A percentile compares a stretch with the other conserved stretches of the same genome.
Conservation (phyloP, 2,113 vertebrate genomes). For the Prionailurus viverrinus region DNA sequence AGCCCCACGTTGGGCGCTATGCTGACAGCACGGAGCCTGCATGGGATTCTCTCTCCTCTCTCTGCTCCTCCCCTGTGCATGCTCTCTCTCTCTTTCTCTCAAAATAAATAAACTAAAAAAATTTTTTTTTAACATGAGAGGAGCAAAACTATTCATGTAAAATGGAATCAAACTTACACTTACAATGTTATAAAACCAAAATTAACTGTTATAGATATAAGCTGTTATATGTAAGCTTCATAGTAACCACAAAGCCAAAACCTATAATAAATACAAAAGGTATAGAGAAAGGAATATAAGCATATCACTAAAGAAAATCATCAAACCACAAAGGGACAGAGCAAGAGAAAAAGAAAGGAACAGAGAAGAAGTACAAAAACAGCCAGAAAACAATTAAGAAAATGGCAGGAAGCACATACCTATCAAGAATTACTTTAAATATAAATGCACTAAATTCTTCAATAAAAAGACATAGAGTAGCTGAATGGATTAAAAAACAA, state of each 20-base stretch:
- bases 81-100: neutral
- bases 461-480: neutral
- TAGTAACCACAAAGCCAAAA: neutral
- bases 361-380: neutral
- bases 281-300: neutral
- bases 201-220: neutral
- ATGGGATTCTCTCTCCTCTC: neutral
- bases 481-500: neutral
- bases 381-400: neutral
- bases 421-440: neutral
- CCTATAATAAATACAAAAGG: neutral
- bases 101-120: neutral
- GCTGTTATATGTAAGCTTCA: neutral
- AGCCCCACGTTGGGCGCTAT: neutral
- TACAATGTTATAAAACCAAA: neutral
- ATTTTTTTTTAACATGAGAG: too few relatives aligned
- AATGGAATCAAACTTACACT: neutral
- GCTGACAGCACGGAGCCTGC: neutral
- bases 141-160: too few relatives aligned
- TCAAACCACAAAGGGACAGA: neutral
- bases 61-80: neutral
- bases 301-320: neutral
- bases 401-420: neutral
- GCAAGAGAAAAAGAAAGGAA: neutral
- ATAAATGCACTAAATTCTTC: neutral